Conservation (phyloP, 2,888 invertebrate species). For the Cheilosia vernalis region DNA sequence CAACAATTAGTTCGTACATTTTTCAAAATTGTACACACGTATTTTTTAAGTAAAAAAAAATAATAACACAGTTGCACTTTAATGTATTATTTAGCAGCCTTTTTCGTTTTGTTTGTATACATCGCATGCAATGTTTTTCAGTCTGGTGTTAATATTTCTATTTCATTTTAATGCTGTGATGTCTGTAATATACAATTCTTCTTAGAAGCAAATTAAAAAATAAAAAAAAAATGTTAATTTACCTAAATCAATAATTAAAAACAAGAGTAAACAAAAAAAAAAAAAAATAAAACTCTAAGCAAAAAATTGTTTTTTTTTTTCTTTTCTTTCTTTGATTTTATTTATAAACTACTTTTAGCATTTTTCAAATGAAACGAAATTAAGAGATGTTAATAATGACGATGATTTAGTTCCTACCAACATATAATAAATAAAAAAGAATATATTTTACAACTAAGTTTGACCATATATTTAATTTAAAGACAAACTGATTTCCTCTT, state of each 20-base stretch:
- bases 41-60: not conserved
- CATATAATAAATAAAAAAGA: constrained; percentile 51
- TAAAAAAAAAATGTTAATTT: constrained; percentile 29
- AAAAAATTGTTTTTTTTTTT: constrained; percentile 43
- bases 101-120: constrained; percentile 1
- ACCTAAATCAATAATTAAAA: constrained; percentile 11
- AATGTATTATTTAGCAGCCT: constrained; percentile 6
- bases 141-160: not conserved
- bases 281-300: constrained; percentile 37
- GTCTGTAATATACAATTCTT: constrained; percentile 59
- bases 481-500: constrained; percentile 1
- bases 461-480: constrained; percentile 7
- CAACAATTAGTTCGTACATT: not conserved
- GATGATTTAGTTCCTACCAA: constrained; percentile 73
- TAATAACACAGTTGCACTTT: not conserved
- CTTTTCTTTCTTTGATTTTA: constrained; percentile 17
- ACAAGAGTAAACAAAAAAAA: constrained; percentile 30
- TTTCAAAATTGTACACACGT: constrained; percentile 13
- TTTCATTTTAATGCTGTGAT: constrained; percentile 56
- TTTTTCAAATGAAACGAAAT: constrained; percentile 70
- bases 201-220: constrained; percentile 29
- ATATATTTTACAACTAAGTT: constrained; percentile 30
- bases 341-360: constrained; percentile 57
- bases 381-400: constrained; percentile 67
- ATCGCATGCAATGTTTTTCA: constrained; percentile 47